Base-by-base conservation (phyloP, 2,113 vertebrate species). In the Thymallus thymallus region DNA sequence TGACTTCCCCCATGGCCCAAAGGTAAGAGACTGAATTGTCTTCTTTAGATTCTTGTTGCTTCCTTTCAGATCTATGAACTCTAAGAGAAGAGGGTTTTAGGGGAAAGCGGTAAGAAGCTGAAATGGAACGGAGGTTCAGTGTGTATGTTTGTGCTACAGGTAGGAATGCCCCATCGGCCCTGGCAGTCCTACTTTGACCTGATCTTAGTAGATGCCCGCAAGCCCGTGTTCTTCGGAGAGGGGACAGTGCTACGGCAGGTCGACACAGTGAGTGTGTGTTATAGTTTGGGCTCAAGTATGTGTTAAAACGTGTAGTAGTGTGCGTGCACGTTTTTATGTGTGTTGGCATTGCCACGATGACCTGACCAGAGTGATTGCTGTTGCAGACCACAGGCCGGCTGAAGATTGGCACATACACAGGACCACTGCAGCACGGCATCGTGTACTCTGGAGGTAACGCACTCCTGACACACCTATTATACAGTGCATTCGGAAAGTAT, bases 131-230 rank as follows among this genome's bases (percentile, higher is more conserved):
- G 3, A 51, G 16, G 48, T 18, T 18, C 3, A 51, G 6, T 65
- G 29, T 29, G 29, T n/a, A 29, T 35, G 29, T 64, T 10, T 75
- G 23, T 77, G 24, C 62, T 74, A 3, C 77, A 93, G 93, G 88
- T 87, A 30, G 94, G 94, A 20, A 94, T 92, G 13, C 83, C 93
- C 67, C 97, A 98, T 82, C 91, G 95, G 4, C 97, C 94, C 0
- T 99, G 98, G 98, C 94, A 99, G 87, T 98, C 97, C 67, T 99
- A 99, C 90, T 99, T 99, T 0, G 98, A 98, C 82, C 92, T 99
- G 81, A 98, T 99, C 83, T 88, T 99, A 73, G 98, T 99, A 69
- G 98, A 99, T 72, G 97, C 98, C 14, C 94, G 98, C 69, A 99
- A 99, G 82, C 98, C 98, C 0, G 89, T 98, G 73, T 99, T 99